phyloP scores from a whole-genome alignment of 2,888 invertebrate species.

The Ennomos erosarius region DNA sequence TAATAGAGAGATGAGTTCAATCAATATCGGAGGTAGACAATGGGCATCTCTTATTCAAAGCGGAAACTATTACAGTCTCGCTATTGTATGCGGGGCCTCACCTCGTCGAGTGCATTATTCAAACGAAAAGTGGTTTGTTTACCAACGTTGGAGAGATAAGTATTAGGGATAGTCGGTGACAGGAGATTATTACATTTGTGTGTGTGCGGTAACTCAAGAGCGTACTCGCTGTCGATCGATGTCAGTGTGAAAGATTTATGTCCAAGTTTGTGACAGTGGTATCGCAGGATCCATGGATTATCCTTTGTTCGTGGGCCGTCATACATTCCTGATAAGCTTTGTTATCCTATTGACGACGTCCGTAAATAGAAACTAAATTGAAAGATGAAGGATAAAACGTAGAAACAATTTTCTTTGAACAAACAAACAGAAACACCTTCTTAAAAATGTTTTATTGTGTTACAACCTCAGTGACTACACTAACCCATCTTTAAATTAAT shows the following conservation, averaged over 20 bases:
- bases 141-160: constrained; percentile 71
- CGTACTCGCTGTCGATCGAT: constrained; percentile 67
- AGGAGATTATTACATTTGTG: constrained; percentile 57
- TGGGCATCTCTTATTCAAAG: constrained; percentile 80
- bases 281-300: constrained; percentile 74
- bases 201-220: constrained; percentile 59
- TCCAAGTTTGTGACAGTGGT: constrained; percentile 73
- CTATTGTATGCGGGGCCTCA: constrained; percentile 80
- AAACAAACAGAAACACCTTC: constrained; percentile 2
- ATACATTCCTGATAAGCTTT: constrained; percentile 69
- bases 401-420: constrained; percentile 26
- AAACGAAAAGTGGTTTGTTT: constrained; percentile 81
- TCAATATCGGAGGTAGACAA: constrained; percentile 82
- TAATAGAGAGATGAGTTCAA: constrained; percentile 70
- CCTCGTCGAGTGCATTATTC: constrained; percentile 78
- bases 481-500: too few species aligned
- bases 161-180: constrained; percentile 55
- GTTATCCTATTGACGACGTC: constrained; percentile 55
- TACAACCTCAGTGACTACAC: constrained; percentile 3
- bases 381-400: constrained; percentile 21
- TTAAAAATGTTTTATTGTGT: constrained; percentile 13
- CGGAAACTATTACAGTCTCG: constrained; percentile 82
- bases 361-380: constrained; percentile 35
- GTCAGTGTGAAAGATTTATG: constrained; percentile 78
- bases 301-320: constrained; percentile 74